These are phyloP conservation scores for Aproaerema taeniolella DNA, from an alignment of 2,888 invertebrate genomes.

Conservation along the genomic window DNA sequence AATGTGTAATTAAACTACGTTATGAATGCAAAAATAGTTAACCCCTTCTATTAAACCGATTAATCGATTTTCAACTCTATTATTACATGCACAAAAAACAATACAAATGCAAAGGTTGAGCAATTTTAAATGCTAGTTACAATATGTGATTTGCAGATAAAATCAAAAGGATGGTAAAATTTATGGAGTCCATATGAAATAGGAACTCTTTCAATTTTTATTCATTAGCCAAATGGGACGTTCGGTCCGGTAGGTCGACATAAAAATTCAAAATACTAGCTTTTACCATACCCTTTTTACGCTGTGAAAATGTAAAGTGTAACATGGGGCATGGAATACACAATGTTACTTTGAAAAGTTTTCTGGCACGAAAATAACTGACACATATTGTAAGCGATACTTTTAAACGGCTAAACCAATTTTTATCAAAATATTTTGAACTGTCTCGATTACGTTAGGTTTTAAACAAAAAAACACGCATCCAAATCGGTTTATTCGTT, in stretches of 20 bases:
- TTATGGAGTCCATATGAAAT: not conserved
- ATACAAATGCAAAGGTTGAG: too few species aligned
- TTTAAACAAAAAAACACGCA: too few species aligned
- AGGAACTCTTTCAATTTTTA: slow-evolving; percentile 1
- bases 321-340: too few species aligned
- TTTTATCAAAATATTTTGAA: too few species aligned
- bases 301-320: slow-evolving; percentile 1
- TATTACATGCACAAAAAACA: too few species aligned
- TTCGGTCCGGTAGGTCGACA: slow-evolving; percentile 36
- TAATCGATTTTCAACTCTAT: slow-evolving; percentile 11
- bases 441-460: too few species aligned
- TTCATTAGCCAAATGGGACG: slow-evolving; percentile 41
- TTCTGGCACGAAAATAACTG: too few species aligned
- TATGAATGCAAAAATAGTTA: slow-evolving; percentile 42
- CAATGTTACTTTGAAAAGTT: too few species aligned
- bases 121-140: not conserved
- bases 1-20: slow-evolving; percentile 73
- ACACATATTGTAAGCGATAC: too few species aligned
- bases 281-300: not conserved
- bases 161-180: not conserved
- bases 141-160: not conserved
- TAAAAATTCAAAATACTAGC: slow-evolving; percentile 14
- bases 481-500: too few species aligned
- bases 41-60: slow-evolving; percentile 11
- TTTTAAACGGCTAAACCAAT: too few species aligned